phyloP scores from a whole-genome alignment of 30 jellyfish, hydroid and myxozoan species.

The Aurelia sp. region DNA sequence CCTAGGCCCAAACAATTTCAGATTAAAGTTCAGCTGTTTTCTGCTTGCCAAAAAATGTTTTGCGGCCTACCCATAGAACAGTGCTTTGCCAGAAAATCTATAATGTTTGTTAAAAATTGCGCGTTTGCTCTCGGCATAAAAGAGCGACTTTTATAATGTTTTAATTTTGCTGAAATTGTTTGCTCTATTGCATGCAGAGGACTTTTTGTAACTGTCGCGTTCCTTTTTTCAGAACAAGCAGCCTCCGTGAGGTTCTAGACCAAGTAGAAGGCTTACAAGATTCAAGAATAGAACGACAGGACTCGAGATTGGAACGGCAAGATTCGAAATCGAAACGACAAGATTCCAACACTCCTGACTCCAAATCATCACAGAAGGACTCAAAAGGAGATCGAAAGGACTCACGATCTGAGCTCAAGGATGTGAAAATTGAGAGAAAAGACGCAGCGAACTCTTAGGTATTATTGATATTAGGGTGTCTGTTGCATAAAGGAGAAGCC shows the following conservation, averaged over 20 bases:
- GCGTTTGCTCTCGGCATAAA: too few relatives aligned
- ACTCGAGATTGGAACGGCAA: conserved; percentile 55
- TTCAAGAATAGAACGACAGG: conserved; percentile 71
- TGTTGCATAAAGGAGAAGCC: not conserved
- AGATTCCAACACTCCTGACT: conserved; percentile 37
- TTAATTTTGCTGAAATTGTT: too few relatives aligned
- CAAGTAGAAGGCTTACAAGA: conserved; percentile 92
- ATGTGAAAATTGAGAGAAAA: conserved; percentile 32
- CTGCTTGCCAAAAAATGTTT: too few relatives aligned
- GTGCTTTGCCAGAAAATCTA: too few relatives aligned
- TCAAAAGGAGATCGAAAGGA: conserved; percentile 39
- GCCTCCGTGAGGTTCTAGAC: conserved; percentile 71
- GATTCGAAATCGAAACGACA: conserved; percentile 48
- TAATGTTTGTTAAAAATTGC: too few relatives aligned
- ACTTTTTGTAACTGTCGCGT: not conserved
- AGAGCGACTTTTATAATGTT: too few relatives aligned
- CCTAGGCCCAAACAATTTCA: too few relatives aligned
- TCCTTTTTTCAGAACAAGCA: conserved; percentile 40
- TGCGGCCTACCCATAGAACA: too few relatives aligned
- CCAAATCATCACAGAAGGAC: conserved; percentile 33
- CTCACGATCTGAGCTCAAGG: conserved; percentile 24
- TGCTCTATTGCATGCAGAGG: too few relatives aligned
- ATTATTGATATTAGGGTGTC: conserved; percentile 1
- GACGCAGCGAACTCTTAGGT: conserved; percentile 29
- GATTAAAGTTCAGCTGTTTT: too few relatives aligned